Percentiles rank a stretch among this genome's conserved stretches.
Evolutionary conservation across 2,113 vertebrate genomes (phyloP).

Genomic region (Bambusicola thoracicus): DNA sequence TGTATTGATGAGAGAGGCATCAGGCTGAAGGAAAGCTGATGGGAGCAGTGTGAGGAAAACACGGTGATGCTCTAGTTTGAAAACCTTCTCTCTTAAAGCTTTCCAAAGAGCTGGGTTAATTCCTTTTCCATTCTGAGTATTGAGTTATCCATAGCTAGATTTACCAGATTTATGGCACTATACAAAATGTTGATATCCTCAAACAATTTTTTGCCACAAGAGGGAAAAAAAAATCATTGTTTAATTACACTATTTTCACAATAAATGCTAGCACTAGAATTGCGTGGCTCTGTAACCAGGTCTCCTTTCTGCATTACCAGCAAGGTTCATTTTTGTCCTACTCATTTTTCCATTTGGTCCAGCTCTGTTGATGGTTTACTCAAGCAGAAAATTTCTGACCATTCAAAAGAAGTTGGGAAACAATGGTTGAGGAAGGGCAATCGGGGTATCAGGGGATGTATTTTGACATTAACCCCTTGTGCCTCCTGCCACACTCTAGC

Average conservation of each 20-base stretch:
- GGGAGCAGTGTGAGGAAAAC: background rate
- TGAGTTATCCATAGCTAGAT: background rate
- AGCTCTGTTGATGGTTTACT: slow-evolving; percentile 11
- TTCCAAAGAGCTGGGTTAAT: background rate
- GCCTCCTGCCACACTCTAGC: background rate
- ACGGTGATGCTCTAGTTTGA: background rate
- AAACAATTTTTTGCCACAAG: background rate
- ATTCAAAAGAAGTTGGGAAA: slow-evolving; percentile 58
- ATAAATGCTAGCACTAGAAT: background rate
- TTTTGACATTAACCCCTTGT: slow-evolving; percentile 64
- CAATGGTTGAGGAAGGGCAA: slow-evolving; percentile 40
- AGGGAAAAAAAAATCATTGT: background rate
- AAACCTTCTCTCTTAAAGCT: background rate
- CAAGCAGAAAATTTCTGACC: slow-evolving; percentile 57
- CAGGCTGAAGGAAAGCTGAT: background rate
- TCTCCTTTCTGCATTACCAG: background rate
- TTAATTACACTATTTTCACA: background rate
- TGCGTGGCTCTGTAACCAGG: background rate
- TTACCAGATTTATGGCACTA: background rate
- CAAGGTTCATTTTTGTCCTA: background rate
- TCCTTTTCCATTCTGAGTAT: background rate
- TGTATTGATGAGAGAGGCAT: background rate
- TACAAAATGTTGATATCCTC: background rate
- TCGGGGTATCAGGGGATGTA: slow-evolving; percentile 24
- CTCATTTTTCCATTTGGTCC: background rate